A percentile compares a stretch with the other conserved stretches of the same genome.
These are phyloP conservation scores for Chunga burmeisteri DNA, from an alignment of 2,113 vertebrate species.

Conservation along the genomic window DNA sequence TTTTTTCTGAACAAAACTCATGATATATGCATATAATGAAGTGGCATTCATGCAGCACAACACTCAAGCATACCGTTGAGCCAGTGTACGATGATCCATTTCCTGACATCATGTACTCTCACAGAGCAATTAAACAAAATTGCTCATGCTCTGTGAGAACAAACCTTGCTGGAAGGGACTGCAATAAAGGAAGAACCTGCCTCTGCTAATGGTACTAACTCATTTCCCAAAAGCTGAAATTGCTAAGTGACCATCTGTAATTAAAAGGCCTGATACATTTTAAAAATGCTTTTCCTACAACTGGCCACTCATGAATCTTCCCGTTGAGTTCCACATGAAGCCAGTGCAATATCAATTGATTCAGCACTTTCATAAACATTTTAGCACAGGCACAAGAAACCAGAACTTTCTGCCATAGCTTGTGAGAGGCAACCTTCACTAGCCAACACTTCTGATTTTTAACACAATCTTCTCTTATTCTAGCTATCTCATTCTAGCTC, in stretches of 20 bases:
- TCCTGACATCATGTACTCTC: neutral
- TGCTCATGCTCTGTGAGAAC: neutral
- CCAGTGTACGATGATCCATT: neutral
- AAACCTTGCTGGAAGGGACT: neutral
- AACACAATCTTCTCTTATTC: neutral
- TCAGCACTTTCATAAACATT: neutral
- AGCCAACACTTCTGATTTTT: neutral
- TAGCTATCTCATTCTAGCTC: neutral
- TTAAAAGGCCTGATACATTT: neutral
- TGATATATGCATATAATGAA: neutral
- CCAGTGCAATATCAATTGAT: neutral
- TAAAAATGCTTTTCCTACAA: neutral
- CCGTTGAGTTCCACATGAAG: neutral
- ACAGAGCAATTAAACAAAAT: conserved; percentile 5
- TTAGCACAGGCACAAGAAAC: neutral
- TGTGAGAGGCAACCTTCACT: neutral
- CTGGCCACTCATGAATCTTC: neutral
- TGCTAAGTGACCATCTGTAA: neutral
- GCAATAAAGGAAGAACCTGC: neutral
- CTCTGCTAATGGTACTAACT: neutral
- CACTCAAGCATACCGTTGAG: neutral
- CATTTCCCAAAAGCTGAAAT: neutral
- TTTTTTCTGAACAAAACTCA: neutral
- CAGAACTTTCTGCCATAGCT: neutral
- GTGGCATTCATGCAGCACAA: neutral